Base-by-base conservation (phyloP, 2,113 vertebrate genomes). In the Glareola pratincola region DNA sequence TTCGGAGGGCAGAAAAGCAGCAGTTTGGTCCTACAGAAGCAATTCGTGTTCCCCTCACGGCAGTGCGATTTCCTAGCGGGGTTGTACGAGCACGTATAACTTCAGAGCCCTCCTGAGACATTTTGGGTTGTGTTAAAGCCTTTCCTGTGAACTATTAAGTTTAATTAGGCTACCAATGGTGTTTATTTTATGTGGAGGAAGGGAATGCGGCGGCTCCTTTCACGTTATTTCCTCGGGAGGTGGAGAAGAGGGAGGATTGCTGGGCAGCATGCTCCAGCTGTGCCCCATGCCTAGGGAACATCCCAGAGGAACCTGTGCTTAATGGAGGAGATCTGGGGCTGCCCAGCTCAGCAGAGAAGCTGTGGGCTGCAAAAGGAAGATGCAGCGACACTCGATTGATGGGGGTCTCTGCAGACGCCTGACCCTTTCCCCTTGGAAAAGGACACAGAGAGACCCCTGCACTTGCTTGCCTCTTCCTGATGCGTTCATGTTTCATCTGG, bases 41-140 rank as follows among this genome's bases (percentile, higher is more conserved):
- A 64, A 18, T 19, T 1, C 66, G 86, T 7, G 77, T 8, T 74
- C 73, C 60, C 47, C 32, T 63, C 62, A 26, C 2, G 17, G 77
- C 90, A 66, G 36, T 14, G 56, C 8, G 63, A 94, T 64, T 96
- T 82, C 81, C 90, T 76, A 19, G 18, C 3, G 14, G 84, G 63
- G 36, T 3, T 57, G 71, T 14, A 69, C 23, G 81, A 57, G 71
- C 74, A 34, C 4, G 2, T 27, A 32, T 18, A 92, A 87, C 51
- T 91, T 93, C 96, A 96, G 74, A 94, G 90, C 80, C 78, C 96
- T 92, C 96, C 78, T 64, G 93, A 90, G 92, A 94, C 74, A 37
- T 16, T 90, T 20, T 54, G 79, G 79, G 69, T 60, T 91, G 68
- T 63, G 82, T 75, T 92, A 94, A 91, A 84, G 48, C 64, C 51